These are phyloP conservation scores for Strix aluco DNA, from an alignment of 2,113 vertebrate species.

Conservation along the genomic window DNA sequence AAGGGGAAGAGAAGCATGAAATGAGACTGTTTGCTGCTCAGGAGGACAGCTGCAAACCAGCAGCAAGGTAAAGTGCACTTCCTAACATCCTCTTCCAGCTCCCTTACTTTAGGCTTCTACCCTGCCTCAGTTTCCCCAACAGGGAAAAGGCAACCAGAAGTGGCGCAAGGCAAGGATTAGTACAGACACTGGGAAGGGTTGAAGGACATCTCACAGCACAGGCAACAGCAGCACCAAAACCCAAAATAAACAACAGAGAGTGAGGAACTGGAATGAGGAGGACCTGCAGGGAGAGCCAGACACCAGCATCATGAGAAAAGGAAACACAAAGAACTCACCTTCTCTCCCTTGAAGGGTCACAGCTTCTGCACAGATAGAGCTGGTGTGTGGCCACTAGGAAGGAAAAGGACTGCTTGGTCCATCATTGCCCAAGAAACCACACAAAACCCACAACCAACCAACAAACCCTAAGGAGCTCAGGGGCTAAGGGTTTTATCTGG, in stretches of 20 bases:
- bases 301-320: fast-evolving
- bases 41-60: neutral
- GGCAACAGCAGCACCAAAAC: neutral
- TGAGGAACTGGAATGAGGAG: fast-evolving
- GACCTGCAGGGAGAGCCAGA: neutral
- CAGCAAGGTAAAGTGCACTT: neutral
- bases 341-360: fast-evolving
- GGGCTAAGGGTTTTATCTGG: neutral
- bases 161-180: neutral
- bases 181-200: fast-evolving
- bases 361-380: fast-evolving
- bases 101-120: no score
- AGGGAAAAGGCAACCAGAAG: neutral
- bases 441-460: fast-evolving
- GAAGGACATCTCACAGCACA: neutral
- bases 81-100: fast-evolving
- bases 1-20: neutral
- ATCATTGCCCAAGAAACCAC: fast-evolving
- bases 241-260: neutral
- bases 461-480: fast-evolving
- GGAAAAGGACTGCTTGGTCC: fast-evolving
- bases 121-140: neutral
- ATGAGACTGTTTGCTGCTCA: neutral
- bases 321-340: neutral
- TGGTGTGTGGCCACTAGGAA: fast-evolving